phyloP scores from a whole-genome alignment of 2,113 vertebrate species.

The Cygnus buccinator region DNA sequence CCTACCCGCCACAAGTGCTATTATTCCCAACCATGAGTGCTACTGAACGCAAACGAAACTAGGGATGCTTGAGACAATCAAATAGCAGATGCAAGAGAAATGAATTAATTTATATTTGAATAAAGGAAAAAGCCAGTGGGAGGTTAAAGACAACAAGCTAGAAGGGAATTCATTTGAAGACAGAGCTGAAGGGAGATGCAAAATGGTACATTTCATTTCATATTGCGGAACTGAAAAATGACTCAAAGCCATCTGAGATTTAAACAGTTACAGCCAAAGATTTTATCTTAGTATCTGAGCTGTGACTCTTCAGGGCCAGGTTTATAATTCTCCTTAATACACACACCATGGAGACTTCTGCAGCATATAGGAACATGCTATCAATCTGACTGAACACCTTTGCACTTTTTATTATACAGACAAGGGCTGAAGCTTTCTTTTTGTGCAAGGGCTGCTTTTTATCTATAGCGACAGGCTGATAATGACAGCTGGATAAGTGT shows the following conservation, averaged over 20 bases:
- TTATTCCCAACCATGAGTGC: not conserved
- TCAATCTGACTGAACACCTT: constrained; percentile 8
- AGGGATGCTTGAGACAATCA: constrained; percentile 25
- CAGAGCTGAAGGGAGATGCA: not conserved
- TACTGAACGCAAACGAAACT: not conserved
- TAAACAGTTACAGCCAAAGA: constrained; percentile 41
- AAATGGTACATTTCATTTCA: constrained; percentile 26
- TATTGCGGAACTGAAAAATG: not conserved
- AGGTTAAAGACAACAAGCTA: constrained; percentile 47
- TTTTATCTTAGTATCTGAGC: constrained; percentile 23
- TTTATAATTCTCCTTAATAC: constrained; percentile 20
- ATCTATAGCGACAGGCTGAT: constrained; percentile 18
- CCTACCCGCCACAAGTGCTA: not conserved
- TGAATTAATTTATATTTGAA: constrained; percentile 62
- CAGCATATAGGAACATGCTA: constrained; percentile 11
- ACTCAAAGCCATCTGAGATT: constrained; percentile 39
- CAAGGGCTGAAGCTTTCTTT: constrained; percentile 42
- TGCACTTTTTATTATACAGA: constrained; percentile 26
- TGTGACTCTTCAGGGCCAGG: constrained; percentile 30
- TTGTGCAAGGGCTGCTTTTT: constrained; percentile 70
- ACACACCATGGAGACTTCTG: not conserved
- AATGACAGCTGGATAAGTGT: constrained; percentile 25
- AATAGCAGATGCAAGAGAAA: constrained; percentile 38
- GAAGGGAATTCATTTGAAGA: not conserved
- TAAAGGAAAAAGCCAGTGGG: constrained; percentile 38